Evolutionary conservation across 2,113 vertebrate species (phyloP), one percentile per base, ranked within the genome.

Genomic region (Scatophagus argus): DNA sequence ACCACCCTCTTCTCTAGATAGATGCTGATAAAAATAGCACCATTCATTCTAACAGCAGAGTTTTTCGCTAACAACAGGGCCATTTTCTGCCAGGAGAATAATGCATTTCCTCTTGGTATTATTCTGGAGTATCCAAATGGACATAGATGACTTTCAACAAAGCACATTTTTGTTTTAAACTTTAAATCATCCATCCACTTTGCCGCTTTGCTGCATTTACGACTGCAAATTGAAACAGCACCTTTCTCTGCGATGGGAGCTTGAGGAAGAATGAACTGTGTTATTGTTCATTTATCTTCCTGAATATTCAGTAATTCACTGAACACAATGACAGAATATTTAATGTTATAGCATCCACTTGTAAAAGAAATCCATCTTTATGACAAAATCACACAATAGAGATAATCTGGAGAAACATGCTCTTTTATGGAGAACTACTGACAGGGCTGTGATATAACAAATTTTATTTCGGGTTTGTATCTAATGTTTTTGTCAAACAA

Each of bases 1-100:
- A 19, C 43, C 43, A 47, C 17, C 64, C 27, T 74, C 25, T 64
- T 77, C 71, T 86, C 55, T 21, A 70, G 81, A 90, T 89, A 85
- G 64, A 87, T 83, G 66, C 51, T 61, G 79, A 80, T 89, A 89
- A 90, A 92, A 89, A 91, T 93, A 91, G 72, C 73, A 69, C 41
- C 19, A 67, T 75, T 83, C 77, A 65, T 82, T 75, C 54, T 65
- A 70, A 71, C 36, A 58, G 63, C 23, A 74, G 63, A 16, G 13
- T 67, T 84, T 61, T 79, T 78, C 75, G 86, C 64, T 58, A 77
- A 87, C 82, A 89, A 84, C 59, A 49, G 12, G 17, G 29, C 73
- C 67, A 79, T 81, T 90, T 81, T 72, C 66, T 81, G 61, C 69
- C 44, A 21, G n/a, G 55, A 60, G 75, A 59, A 85, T 81, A 88